These are phyloP conservation scores for Eciton burchellii DNA, from an alignment of 1,140 invertebrate genomes.

Conservation along the genomic window DNA sequence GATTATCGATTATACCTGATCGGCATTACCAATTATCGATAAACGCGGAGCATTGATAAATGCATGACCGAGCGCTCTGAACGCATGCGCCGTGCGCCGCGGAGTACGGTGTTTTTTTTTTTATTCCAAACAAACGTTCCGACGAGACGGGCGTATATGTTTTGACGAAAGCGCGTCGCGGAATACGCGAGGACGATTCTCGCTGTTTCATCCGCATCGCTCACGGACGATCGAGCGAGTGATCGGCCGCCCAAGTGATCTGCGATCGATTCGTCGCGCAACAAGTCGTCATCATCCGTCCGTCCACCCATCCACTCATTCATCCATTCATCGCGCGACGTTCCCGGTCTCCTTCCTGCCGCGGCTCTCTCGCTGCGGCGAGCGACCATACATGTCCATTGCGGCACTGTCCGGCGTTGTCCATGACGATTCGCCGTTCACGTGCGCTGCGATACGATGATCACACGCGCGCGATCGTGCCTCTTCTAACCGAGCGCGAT, in stretches of 20 bases:
- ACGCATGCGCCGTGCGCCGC: not conserved
- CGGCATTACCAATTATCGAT: not conserved
- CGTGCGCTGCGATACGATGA: conserved; percentile 69
- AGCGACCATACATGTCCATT: conserved; percentile 74
- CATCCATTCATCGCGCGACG: too few species aligned
- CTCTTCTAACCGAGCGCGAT: conserved; percentile 14
- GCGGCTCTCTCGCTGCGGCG: too few species aligned
- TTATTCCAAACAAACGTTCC: conserved; percentile 28
- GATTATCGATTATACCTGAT: too few species aligned
- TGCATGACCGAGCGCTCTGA: not conserved
- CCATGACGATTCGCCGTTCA: conserved; percentile 73
- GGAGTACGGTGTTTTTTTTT: conserved; percentile 13
- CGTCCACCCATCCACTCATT: too few species aligned
- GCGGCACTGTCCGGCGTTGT: conserved; percentile 64
- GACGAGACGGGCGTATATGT: not conserved
- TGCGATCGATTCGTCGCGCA: not conserved
- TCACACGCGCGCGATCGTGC: conserved; percentile 26
- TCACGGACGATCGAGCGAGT: too few species aligned
- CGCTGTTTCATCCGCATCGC: not conserved
- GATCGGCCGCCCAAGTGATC: not conserved
- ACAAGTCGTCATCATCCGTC: conserved; percentile 12
- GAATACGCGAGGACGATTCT: not conserved
- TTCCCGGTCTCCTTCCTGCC: not conserved
- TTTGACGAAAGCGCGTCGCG: conserved; percentile 5
- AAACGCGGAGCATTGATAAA: not conserved